Base-by-base conservation (phyloP, 2,113 vertebrate genomes). In the Thunnus maccoyii region DNA sequence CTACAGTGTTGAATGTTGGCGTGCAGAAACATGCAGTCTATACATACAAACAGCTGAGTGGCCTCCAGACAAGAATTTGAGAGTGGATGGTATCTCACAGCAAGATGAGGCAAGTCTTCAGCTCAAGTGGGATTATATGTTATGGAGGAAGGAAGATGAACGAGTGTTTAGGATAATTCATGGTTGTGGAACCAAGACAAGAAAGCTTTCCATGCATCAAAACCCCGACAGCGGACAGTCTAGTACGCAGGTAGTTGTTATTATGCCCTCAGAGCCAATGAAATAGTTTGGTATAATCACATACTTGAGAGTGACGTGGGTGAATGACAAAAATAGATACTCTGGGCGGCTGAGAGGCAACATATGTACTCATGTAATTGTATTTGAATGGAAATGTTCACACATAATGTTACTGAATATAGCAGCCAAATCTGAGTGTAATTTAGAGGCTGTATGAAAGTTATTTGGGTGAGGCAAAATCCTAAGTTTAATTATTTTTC, bases 61-160 rank as follows among this genome's bases (percentile, higher is more conserved):
- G 58, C 55, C 60, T 22, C 11, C 20, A 51, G 50, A 73, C 36
- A 77, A 52, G 75, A 78, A 83, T 82, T 30, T 16, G 44, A 3
- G 36, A 68, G 15, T 7, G 17, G 5, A 76, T 48, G 46, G 46
- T 57, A 71, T 87, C 44, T 62, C 54, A 11, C 11, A 27, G 58
- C 88, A 83, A 76, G 88, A 78, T 7, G 76, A 71, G 80, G 72
- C 92, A 87, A 0, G 88, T 78, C 65, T 30, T 69, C 76, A 54
- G 72, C 69, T 77, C 50, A 69, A 76, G 36, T 47, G 63, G 44
- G 78, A 83, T 67, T 32, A 18, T 1, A 78, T 54, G 76, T 83
- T 84, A 14, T 66, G 51, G 17, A 18, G 46, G 50, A 51, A 15
- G 71, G 27, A 60, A 69, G 71, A 82, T 75, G 52, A 82, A 50